Evolutionary conservation across 1,140 invertebrate genomes (phyloP).

Genomic region (Drosophila ohnishii): DNA sequence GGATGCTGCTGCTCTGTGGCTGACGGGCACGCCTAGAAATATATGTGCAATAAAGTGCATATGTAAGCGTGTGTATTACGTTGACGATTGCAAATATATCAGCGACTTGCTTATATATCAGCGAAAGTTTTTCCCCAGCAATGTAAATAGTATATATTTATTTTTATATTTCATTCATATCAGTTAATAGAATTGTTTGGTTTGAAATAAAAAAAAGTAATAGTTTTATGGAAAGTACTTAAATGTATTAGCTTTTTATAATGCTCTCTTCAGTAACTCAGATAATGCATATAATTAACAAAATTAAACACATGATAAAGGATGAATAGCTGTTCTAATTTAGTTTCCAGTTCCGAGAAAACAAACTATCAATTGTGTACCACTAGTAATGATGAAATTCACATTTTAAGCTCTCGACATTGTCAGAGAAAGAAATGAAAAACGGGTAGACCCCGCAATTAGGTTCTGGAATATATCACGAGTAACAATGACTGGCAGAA

Average conservation of each 20-base stretch:
- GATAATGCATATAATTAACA: not conserved
- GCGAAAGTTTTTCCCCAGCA: conserved; percentile 24
- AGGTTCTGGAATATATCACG: not conserved
- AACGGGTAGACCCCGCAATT: conserved; percentile 5
- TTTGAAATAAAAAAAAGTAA: not conserved
- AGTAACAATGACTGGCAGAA: conserved; percentile 45
- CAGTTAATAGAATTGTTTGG: not conserved
- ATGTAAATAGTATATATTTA: conserved; percentile 13
- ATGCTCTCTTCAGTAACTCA: not conserved
- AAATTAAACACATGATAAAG: too few relatives aligned
- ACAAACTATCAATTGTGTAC: not conserved
- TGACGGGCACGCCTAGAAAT: conserved; percentile 21
- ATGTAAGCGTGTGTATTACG: conserved; percentile 9
- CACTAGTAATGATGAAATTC: conserved; percentile 16
- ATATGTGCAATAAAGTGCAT: conserved; percentile 22
- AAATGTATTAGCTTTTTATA: not conserved
- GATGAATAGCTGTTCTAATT: not conserved
- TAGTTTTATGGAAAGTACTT: not conserved
- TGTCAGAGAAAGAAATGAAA: not conserved
- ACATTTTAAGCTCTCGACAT: conserved; percentile 5
- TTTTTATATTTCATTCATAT: conserved; percentile 29
- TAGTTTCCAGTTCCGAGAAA: not conserved
- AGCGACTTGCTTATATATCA: conserved; percentile 30
- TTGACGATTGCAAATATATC: conserved; percentile 22
- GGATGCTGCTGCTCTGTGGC: conserved; percentile 46